Conservation (phyloP, 2,888 invertebrate genomes). For the Melanophora roralis region DNA sequence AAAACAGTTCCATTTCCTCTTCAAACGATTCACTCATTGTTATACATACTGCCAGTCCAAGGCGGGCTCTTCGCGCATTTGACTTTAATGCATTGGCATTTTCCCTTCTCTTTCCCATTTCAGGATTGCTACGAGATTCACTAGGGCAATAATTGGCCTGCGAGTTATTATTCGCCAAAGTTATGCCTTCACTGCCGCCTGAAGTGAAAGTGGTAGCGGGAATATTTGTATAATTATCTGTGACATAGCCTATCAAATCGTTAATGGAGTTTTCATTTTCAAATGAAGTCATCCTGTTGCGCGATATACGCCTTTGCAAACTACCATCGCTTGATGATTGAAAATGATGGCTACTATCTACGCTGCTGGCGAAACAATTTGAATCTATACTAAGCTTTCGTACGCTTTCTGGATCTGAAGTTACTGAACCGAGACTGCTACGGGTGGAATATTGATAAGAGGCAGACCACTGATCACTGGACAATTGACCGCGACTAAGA, state of each 20-base stretch:
- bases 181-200: constrained; percentile 75
- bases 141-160: constrained; percentile 71
- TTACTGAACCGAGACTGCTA: constrained; percentile 76
- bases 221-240: constrained; percentile 69
- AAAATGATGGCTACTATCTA: constrained; percentile 69
- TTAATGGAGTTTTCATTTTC: constrained; percentile 75
- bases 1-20: constrained; percentile 84
- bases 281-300: constrained; percentile 79
- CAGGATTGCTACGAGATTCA: constrained; percentile 76
- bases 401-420: constrained; percentile 73
- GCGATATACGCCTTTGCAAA: constrained; percentile 80
- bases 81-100: constrained; percentile 57
- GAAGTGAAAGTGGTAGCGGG: constrained; percentile 70
- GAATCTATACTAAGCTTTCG: constrained; percentile 75
- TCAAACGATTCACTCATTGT: constrained; percentile 79
- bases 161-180: constrained; percentile 70
- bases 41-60: constrained; percentile 84
- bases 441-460: constrained; percentile 76
- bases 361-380: constrained; percentile 72
- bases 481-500: constrained; percentile 69
- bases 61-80: constrained; percentile 77
- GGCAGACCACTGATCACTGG: constrained; percentile 74
- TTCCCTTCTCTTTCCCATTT: constrained; percentile 72
- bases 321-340: constrained; percentile 79
- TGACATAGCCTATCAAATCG: constrained; percentile 76